phyloP scores from a whole-genome alignment of 1,140 invertebrate species.

The Venustaconcha ellipsiformis region DNA sequence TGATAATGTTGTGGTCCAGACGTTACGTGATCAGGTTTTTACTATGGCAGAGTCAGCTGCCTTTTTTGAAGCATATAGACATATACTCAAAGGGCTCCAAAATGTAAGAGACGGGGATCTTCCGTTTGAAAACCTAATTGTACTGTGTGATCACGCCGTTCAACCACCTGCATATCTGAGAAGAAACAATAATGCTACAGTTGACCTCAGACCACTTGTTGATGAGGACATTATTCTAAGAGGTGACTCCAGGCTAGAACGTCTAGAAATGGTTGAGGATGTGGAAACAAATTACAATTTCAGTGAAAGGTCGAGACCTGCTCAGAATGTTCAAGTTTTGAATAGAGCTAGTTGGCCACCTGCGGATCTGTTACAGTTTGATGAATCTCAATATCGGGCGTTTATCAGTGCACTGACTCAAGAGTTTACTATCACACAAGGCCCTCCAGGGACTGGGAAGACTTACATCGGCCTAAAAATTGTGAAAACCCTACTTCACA shows the following conservation, averaged over 20 bases:
- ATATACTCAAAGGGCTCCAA: slow-evolving; percentile 68
- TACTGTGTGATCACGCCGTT: slow-evolving; percentile 45
- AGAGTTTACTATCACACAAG: slow-evolving; percentile 79
- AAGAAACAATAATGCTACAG: slow-evolving; percentile 6
- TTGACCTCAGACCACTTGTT: slow-evolving; percentile 47
- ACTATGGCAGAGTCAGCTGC: slow-evolving; percentile 69
- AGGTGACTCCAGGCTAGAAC: slow-evolving; percentile 18
- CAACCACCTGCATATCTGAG: slow-evolving; percentile 48
- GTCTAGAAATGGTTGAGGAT: slow-evolving; percentile 9
- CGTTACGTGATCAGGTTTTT: slow-evolving; percentile 31
- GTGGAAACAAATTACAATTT: slow-evolving; percentile 11
- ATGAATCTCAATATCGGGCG: slow-evolving; percentile 70
- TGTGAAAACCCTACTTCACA: slow-evolving; percentile 62
- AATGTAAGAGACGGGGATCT: slow-evolving; percentile 58
- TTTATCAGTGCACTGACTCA: slow-evolving; percentile 67
- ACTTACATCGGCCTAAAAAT: slow-evolving; percentile 66
- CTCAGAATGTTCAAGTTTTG: slow-evolving; percentile 26
- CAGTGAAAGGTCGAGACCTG: slow-evolving; percentile 15
- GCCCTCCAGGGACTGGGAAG: slow-evolving; percentile 65
- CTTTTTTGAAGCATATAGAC: slow-evolving; percentile 71
- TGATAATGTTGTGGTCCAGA: slow-evolving; percentile 7
- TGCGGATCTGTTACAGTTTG: slow-evolving; percentile 53
- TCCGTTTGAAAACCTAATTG: slow-evolving; percentile 64
- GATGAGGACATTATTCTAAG: slow-evolving; percentile 34
- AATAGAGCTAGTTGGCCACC: slow-evolving; percentile 46